Evolutionary conservation across 2,888 invertebrate species (phyloP), one percentile per base, ranked within the genome.

Genomic region (Isotomurus palustris): DNA sequence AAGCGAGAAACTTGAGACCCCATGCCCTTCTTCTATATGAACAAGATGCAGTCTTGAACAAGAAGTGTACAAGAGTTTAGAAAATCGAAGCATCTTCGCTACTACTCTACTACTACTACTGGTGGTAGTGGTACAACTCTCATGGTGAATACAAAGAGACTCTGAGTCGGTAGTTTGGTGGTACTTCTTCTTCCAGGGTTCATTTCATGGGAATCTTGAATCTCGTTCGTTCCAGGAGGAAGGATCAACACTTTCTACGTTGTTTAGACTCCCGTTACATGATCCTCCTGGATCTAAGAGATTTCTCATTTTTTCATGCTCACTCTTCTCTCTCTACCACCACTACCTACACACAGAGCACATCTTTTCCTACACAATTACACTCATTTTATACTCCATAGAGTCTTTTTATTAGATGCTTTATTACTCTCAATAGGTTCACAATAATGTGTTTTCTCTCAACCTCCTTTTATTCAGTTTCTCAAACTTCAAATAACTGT

Each of bases 381-480:
- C 50, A 50, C 40, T 49, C 49, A 49, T 49, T 49, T 49, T 49
- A 49, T 49, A 49, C 49, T 50, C 38, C 38, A 50, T 24, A 50
- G 43, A 49, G 36, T 19, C 36, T 50, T 50, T 40, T 50, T 50
- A 40, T 50, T 50, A 12, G 38, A 50, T 50, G 22, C 50, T 50
- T 50, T 38, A 50, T 50, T 24, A 25, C 50, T 50, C 38, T 50
- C 50, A 50, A 50, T 50, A 49, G 48, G 48, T 35, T 49, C 35
- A 19, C 29, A 49, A 49, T 49, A 50, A 36, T 36, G 29, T 32
- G 12, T 10, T 50, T 38, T 50, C 50, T 32, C 43, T 43, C 24
- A 17, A n/a, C 19, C 38, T 38, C 38, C 19, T 19, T 38, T 19
- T 38, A 4, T 8, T 5, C 14, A 8, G 14, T 14, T 14, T 8